Percentiles rank a stretch among this genome's conserved stretches.
phyloP scores from a whole-genome alignment of 2,888 invertebrate species.

The Epinotia nisella region DNA sequence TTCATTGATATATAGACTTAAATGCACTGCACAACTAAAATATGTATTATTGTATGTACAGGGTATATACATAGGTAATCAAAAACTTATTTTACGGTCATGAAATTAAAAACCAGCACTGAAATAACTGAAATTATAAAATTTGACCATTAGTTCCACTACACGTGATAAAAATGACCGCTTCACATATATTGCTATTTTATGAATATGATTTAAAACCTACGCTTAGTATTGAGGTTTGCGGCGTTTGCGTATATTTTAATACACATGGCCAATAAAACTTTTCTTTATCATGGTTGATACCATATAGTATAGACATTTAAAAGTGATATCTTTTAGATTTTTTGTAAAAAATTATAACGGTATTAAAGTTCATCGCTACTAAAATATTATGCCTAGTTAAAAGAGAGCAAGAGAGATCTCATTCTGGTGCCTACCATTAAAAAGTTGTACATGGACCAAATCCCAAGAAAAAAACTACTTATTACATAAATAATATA shows the following conservation, averaged over 20 bases:
- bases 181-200: constrained; percentile 1
- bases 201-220: not conserved
- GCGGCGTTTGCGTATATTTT: not conserved
- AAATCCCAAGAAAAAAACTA: not conserved
- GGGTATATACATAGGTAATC: not conserved
- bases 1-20: no score
- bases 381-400: no score
- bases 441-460: no score
- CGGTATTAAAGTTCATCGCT: no score
- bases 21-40: no score
- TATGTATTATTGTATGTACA: no score
- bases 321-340: no score
- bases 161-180: not conserved
- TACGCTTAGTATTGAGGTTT: not conserved
- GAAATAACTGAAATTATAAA: not conserved
- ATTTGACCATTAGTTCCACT: not conserved
- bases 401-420: no score
- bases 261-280: not conserved
- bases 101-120: not conserved
- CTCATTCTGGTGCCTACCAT: no score
- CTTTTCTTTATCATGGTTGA: not conserved
- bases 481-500: no score
- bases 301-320: not conserved
- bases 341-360: no score
- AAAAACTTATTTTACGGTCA: not conserved